Evolutionary conservation across 2,797 vertebrate genomes (phyloP).

Genomic region (Limnodromus scolopaceus): DNA sequence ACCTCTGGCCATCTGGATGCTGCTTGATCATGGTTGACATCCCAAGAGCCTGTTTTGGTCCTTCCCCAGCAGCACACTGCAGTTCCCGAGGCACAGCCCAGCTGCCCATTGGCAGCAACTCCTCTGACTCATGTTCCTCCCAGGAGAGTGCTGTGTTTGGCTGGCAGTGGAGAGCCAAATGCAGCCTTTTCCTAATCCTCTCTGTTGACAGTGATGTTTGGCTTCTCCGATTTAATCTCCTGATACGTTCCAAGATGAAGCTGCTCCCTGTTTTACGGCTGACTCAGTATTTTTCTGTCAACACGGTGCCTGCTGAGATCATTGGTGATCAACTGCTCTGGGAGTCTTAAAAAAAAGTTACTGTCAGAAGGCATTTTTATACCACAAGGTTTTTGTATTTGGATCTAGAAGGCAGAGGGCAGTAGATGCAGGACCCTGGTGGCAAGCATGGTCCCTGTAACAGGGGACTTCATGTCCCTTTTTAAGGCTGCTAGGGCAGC

Average conservation of each 20-base stretch:
- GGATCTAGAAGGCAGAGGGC: not conserved
- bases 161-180: not conserved
- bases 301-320: not conserved
- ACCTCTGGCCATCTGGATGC: not conserved
- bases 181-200: not conserved
- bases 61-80: not conserved
- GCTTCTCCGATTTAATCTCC: not conserved
- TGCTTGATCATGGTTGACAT: not conserved
- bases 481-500: not conserved
- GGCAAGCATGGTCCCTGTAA: not conserved
- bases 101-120: not conserved
- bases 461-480: not conserved
- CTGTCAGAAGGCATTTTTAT: not conserved
- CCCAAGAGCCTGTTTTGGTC: not conserved
- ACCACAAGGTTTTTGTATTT: not conserved
- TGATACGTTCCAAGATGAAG: not conserved
- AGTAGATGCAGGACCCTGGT: not conserved
- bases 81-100: not conserved
- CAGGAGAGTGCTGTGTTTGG: not conserved
- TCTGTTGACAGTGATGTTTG: not conserved
- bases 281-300: not conserved
- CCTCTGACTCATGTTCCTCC: not conserved
- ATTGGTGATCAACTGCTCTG: not conserved
- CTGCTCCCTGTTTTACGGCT: slow-evolving; percentile 5
- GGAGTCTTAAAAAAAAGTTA: not conserved